Base-by-base conservation (phyloP, 2,888 invertebrate genomes). In the Lithosia quadra region DNA sequence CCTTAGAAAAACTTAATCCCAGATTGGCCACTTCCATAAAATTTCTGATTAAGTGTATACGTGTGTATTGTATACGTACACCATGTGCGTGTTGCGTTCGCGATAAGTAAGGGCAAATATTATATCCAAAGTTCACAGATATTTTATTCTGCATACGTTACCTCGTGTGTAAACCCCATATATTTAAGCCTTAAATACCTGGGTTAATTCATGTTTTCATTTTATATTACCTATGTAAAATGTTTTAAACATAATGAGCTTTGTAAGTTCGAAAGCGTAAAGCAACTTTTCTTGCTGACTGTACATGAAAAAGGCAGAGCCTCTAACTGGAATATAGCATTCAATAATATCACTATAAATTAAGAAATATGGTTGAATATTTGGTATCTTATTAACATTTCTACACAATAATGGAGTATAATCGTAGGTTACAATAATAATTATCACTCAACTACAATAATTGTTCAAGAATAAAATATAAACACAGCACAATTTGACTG, bases 371-470 rank as follows among this genome's bases (percentile, higher is more conserved):
- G 76, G 80, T 86, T 87, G 89, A 89, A 90, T 93, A 93, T 95
- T 95, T 94, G 94, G 95, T 91, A 92, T 94, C 89, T 91, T 86
- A 91, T 91, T 92, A 90, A 92, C 92, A 91, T 86, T 83, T 81
- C 81, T 84, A 77, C 73, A 80, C 64, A 76, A 76, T 78, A 75
- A 71, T 65, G 69, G 72, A 80, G 80, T 81, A 82, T 72, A 80
- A 76, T 80, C 67, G 69, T 75, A 80, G 68, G 73, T 73, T 72
- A 39, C 85, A 83, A 80, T 79, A 84, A 82, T 85, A 84, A 80
- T 78, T 88, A 90, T 89, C 90, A 91, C 91, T 89, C 85, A 69
- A 81, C 80, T 82, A 80, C 60, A 83, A 84, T 75, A 49, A 88
- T 87, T 86, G 88, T 88, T 89, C 88, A 85, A 84, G 84, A 86